Base-by-base conservation (phyloP, 2,888 invertebrate genomes). In the Melanostoma mellinum region DNA sequence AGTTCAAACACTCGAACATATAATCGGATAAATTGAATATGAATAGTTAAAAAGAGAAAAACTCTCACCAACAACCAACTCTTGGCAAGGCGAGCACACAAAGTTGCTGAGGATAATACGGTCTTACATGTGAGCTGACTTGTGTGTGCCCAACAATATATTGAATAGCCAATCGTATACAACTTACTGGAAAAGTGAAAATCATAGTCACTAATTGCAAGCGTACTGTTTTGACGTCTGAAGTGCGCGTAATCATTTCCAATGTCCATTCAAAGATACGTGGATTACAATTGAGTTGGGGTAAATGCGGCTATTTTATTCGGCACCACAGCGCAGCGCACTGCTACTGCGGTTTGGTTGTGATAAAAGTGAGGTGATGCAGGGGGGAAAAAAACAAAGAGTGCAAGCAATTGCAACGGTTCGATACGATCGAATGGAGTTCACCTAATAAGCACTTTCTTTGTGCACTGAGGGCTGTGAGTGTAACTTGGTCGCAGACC, bases 401-500 rank as follows among this genome's bases (percentile, higher is more conserved):
- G 50, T 63, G 46, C 52, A 67, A 33, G 50, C 74, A 58, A 50
- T 65, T 56, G 73, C 53, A 76, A 75, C 48, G 40, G 10, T 61
- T 50, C 65, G 71, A 71, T 77, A 71, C 69, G 48, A 72, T 63
- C 77, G 77, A 20, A 50, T 58, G 63, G 65, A 71, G 65, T 72
- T 78, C 50, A 42, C 58, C 65, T 78, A 72, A 67, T 78, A 78
- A 72, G 72, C 72, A 72, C 77, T 77, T 77, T 71, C 71, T 65
- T 71, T 71, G 63, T 52, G n/a, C 68, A 52, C 44, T 63, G 69
- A 69, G 76, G 76, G 61, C 46, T 50, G 42, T 38, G 68, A 63
- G 48, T 63, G 56, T 63, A 69, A 40, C 46, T 55, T 40, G 48
- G 61, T 55, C 40, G 40, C 60, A 46, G 40, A 69, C 61, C 60